Conservation (phyloP, 2,797 vertebrate genomes). For the Melanotaenia pygmaea region DNA sequence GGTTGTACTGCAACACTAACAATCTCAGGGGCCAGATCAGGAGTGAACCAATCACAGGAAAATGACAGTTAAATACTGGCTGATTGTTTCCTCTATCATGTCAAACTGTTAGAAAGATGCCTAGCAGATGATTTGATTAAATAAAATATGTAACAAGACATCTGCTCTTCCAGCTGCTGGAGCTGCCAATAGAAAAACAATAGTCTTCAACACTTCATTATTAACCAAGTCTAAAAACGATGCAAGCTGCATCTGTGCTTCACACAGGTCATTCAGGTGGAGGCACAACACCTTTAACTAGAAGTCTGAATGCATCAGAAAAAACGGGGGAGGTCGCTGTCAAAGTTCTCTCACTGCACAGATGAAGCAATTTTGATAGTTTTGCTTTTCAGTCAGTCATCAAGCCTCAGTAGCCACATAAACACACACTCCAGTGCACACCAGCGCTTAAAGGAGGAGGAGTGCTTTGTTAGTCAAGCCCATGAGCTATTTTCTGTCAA, state of each 20-base stretch:
- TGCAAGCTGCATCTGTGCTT: not conserved
- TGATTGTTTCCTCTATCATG: not conserved
- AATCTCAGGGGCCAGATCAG: not conserved
- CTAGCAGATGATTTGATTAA: not conserved
- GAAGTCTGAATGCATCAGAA: constrained; percentile 34
- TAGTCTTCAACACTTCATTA: not conserved
- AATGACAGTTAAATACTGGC: not conserved
- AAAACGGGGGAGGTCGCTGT: constrained; percentile 19
- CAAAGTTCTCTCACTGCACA: constrained; percentile 6
- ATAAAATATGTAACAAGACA: not conserved
- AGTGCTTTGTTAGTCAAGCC: constrained; percentile 7
- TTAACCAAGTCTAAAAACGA: not conserved
- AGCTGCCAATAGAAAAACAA: not conserved
- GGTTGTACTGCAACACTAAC: too few species aligned
- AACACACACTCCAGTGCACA: constrained; percentile 13
- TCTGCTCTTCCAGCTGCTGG: constrained; percentile 29
- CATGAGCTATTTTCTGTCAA: constrained; percentile 26
- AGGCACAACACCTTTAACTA: constrained; percentile 1
- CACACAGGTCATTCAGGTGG: not conserved
- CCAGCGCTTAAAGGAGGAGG: not conserved
- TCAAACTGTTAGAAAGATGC: not conserved
- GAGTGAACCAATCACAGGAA: not conserved
- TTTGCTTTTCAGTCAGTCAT: constrained; percentile 44
- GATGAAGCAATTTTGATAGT: constrained; percentile 37
- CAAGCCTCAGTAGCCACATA: constrained; percentile 15